Conservation (phyloP, 2,797 vertebrate genomes). For the Lateolabrax maculatus region DNA sequence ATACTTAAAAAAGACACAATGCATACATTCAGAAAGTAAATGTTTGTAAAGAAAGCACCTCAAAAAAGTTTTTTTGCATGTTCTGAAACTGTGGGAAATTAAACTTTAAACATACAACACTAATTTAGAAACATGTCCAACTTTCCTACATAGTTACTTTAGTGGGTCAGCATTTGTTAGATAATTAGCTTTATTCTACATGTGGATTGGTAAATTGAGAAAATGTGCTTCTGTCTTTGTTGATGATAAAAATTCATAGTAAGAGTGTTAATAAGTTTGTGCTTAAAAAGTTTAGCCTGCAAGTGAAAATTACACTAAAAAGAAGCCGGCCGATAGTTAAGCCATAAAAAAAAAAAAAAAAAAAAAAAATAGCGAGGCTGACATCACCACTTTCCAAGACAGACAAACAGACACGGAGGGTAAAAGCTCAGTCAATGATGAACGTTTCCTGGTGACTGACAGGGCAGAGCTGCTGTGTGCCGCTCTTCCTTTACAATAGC, state of each 20-base stretch:
- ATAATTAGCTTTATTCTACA: not conserved
- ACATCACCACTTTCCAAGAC: conserved; percentile 64
- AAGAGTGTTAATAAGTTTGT: conserved; percentile 18
- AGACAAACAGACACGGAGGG: conserved; percentile 49
- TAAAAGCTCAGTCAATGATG: conserved; percentile 70
- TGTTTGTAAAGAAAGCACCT: too few relatives aligned
- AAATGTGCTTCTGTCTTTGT: conserved; percentile 24
- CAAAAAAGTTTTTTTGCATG: too few relatives aligned
- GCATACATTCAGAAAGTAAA: too few relatives aligned
- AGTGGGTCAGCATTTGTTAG: not conserved
- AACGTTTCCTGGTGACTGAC: conserved; percentile 69
- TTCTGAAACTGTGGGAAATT: not conserved
- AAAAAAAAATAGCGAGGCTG: too few relatives aligned
- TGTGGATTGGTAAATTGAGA: not conserved
- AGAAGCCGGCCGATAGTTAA: conserved; percentile 18
- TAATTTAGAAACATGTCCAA: not conserved
- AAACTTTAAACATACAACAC: not conserved
- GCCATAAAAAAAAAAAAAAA: conserved; percentile 30
- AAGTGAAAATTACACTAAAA: conserved; percentile 53
- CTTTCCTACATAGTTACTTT: not conserved
- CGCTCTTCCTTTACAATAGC: conserved; percentile 57
- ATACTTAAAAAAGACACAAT: too few relatives aligned
- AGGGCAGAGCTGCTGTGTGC: conserved; percentile 57
- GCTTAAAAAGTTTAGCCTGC: conserved; percentile 3
- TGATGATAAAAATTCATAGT: conserved; percentile 31